These are phyloP conservation scores for fruit fly (Drosophila melanogaster) DNA, from an alignment of 1,140 invertebrate genomes.

Conservation along the genomic window Release_6_plus_ISO1_MT NC_004354.4:9226001-9226500, in stretches of 20 bases:
- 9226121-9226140: slow-evolving; percentile 57
- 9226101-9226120: slow-evolving; percentile 68
- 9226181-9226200: slow-evolving; percentile 24
- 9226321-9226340: slow-evolving; percentile 54
- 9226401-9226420: slow-evolving; percentile 34
- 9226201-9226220: slow-evolving; percentile 13
- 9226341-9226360: slow-evolving; percentile 46
- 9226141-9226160: slow-evolving; percentile 45
- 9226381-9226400: slow-evolving; percentile 36
- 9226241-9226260: slow-evolving; percentile 60
- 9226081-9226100: slow-evolving; percentile 27
- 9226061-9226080: not conserved
- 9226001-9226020: not conserved
- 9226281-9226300: slow-evolving; percentile 20
- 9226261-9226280: slow-evolving; percentile 46
- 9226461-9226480: slow-evolving; percentile 52
- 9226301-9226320: slow-evolving; percentile 32
- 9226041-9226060: slow-evolving; percentile 51
- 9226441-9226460: slow-evolving; percentile 26
- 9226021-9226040: slow-evolving; percentile 44
- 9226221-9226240: slow-evolving; percentile 47
- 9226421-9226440: slow-evolving; percentile 32
- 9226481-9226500: slow-evolving; percentile 67
- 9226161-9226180: slow-evolving; percentile 45
- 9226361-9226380: slow-evolving; percentile 40